Percentiles rank a stretch among this genome's conserved stretches.
Evolutionary conservation across 1,140 invertebrate genomes (phyloP).

Genomic region (Calliphora vicina): DNA sequence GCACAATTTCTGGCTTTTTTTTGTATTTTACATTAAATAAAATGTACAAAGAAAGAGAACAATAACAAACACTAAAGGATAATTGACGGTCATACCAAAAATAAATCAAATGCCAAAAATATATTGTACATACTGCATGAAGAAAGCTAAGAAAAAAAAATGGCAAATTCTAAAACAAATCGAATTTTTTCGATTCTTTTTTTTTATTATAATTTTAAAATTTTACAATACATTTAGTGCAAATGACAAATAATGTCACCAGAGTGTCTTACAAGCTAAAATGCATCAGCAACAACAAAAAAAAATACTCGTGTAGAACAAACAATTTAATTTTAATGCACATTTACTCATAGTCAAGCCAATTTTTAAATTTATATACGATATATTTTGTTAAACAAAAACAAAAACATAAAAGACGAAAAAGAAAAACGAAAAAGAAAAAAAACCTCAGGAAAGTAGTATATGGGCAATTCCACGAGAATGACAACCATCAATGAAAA

Average conservation of each 20-base stretch:
- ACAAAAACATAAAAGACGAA: too few species aligned
- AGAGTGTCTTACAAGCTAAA: slow-evolving; percentile 21
- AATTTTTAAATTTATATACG: too few species aligned
- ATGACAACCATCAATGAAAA: too few species aligned
- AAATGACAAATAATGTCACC: slow-evolving; percentile 33
- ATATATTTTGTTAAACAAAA: too few species aligned
- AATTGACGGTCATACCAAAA: slow-evolving; percentile 29
- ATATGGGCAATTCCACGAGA: too few species aligned
- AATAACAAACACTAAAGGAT: slow-evolving; percentile 25
- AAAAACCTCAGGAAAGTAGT: too few species aligned
- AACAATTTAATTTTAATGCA: too few species aligned
- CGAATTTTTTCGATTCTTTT: neutral
- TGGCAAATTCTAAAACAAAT: neutral
- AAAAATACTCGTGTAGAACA: neutral
- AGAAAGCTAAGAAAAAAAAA: neutral
- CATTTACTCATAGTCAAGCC: too few species aligned
- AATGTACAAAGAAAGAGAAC: neutral
- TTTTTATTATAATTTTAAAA: neutral
- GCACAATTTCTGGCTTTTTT: neutral
- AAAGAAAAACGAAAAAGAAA: too few species aligned
- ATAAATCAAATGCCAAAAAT: slow-evolving; percentile 24
- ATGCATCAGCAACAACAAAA: neutral
- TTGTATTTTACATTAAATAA: neutral
- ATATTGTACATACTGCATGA: neutral
- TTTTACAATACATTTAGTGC: neutral